Percentiles rank a stretch among this genome's conserved stretches.
phyloP scores from a whole-genome alignment of 2,797 vertebrate genomes.

The Strix occidentalis region DNA sequence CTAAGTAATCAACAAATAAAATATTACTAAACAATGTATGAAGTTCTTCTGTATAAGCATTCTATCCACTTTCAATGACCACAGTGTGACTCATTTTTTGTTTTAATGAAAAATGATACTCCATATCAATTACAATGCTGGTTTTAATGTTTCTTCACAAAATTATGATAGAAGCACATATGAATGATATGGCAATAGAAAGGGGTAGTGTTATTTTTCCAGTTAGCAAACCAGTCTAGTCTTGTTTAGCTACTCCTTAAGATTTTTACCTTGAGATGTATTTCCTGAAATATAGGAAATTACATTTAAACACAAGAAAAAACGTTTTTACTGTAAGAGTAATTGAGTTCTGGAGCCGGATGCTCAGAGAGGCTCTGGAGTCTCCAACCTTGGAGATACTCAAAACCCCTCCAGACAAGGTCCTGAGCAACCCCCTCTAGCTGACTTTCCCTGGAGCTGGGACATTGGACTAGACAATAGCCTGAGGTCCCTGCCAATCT shows the following conservation, averaged over 20 bases:
- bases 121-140: background rate
- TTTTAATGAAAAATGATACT: background rate
- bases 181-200: background rate
- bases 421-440: background rate
- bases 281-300: background rate
- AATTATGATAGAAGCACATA: background rate
- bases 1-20: background rate
- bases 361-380: background rate
- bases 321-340: background rate
- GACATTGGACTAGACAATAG: background rate
- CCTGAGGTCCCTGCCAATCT: background rate
- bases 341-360: fast-evolving
- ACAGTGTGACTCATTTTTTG: background rate
- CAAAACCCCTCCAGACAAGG: background rate
- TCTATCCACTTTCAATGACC: background rate
- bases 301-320: background rate
- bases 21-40: background rate
- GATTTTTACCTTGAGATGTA: background rate
- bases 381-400: background rate
- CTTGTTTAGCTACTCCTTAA: background rate
- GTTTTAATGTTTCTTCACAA: background rate
- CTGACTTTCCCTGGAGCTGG: background rate
- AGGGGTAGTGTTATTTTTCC: background rate
- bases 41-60: background rate
- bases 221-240: background rate